Conservation (phyloP, 1,140 invertebrate species). For the Rhizoglyphus robini region DNA sequence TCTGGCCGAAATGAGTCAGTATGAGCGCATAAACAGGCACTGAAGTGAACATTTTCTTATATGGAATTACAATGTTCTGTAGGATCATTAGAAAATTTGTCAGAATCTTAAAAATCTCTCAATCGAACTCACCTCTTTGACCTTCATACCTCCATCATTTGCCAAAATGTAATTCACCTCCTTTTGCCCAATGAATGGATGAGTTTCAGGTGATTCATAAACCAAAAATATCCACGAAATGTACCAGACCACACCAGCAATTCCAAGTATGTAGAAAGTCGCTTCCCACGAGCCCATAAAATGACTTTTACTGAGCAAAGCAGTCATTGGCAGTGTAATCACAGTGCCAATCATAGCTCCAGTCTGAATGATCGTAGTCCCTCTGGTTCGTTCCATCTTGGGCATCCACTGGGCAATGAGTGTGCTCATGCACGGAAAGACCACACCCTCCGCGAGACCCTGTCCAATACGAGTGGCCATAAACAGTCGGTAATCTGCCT, state of each 20-base stretch:
- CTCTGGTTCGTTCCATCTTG: conserved; percentile 17
- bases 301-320: not conserved
- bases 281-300: conserved; percentile 23
- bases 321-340: conserved; percentile 26
- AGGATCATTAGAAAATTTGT: no score
- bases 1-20: conserved; percentile 71
- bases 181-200: conserved; percentile 21
- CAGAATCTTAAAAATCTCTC: no score
- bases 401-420: conserved; percentile 31
- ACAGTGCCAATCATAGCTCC: conserved; percentile 32
- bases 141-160: conserved; percentile 24
- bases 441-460: conserved; percentile 29
- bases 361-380: conserved; percentile 9
- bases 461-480: conserved; percentile 26
- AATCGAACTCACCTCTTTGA: conserved; percentile 22
- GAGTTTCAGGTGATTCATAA: conserved; percentile 20
- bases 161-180: conserved; percentile 41
- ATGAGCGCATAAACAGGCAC: conserved; percentile 80
- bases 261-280: conserved; percentile 25
- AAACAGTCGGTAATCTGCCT: conserved; percentile 3
- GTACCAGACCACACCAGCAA: conserved; percentile 23
- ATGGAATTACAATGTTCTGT: conserved; percentile 49
- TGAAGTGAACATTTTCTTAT: conserved; percentile 61
- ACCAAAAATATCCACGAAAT: conserved; percentile 20
- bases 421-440: conserved; percentile 32